Evolutionary conservation across 2,888 invertebrate genomes (phyloP).

Genomic region (Ectemnius cavifrons): DNA sequence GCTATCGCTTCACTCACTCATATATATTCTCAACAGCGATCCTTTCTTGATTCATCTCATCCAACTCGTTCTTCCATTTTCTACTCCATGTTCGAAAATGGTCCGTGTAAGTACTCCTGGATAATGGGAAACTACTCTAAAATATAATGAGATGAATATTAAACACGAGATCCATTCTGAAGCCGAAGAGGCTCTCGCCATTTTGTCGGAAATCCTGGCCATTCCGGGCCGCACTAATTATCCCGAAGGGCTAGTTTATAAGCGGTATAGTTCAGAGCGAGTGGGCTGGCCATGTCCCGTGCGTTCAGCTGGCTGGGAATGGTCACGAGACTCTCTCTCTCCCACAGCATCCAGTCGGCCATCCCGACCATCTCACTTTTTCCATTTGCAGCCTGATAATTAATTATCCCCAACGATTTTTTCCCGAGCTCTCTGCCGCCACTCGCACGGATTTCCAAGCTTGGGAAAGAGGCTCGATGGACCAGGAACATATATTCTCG

Average conservation of each 20-base stretch:
- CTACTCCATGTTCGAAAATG: not conserved
- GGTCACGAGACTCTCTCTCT: conserved; percentile 43
- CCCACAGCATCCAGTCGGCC: conserved; percentile 27
- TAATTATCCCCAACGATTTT: conserved; percentile 45
- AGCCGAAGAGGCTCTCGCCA: conserved; percentile 16
- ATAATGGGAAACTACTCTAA: too few relatives aligned
- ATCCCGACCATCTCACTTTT: conserved; percentile 44
- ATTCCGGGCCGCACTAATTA: conserved; percentile 44
- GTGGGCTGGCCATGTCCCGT: conserved; percentile 41
- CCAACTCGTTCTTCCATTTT: not conserved
- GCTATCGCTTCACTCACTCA: not conserved
- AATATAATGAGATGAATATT: too few relatives aligned
- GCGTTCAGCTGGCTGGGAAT: conserved; percentile 47
- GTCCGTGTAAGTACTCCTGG: too few relatives aligned
- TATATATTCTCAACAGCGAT: not conserved
- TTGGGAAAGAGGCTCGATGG: conserved; percentile 2
- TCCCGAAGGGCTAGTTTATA: conserved; percentile 33
- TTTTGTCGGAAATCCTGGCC: conserved; percentile 36
- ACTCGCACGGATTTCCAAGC: conserved; percentile 31
- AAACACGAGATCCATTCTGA: not conserved
- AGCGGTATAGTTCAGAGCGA: conserved; percentile 44
- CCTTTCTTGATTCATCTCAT: not conserved
- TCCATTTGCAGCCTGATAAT: conserved; percentile 38
- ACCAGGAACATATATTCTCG: not conserved
- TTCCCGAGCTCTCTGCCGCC: conserved; percentile 32